phyloP scores from a whole-genome alignment of 2,797 vertebrate species.

The Sarcophilus harrisii region DNA sequence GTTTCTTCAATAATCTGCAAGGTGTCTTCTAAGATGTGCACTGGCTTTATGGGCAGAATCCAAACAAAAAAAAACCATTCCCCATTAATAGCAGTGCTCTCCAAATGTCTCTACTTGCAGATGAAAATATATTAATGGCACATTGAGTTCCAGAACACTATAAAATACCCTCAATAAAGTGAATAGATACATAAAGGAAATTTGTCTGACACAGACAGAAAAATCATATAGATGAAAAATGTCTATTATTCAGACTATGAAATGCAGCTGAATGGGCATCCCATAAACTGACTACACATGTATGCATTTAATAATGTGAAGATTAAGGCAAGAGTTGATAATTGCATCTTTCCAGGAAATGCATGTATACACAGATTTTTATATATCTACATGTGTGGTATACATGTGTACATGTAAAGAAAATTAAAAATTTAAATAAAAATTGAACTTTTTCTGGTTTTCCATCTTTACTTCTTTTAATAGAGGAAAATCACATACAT shows the following conservation, averaged over 20 bases:
- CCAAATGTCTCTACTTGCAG: not conserved
- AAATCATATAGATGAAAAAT: not conserved
- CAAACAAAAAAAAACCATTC: not conserved
- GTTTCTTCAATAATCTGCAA: not conserved
- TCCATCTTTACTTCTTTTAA: not conserved
- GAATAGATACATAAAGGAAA: not conserved
- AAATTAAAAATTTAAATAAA: too few relatives aligned
- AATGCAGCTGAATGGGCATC: not conserved
- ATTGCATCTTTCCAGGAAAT: not conserved
- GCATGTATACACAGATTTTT: not conserved
- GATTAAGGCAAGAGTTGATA: not conserved
- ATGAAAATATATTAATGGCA: not conserved
- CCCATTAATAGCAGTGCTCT: not conserved
- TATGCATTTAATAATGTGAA: too few relatives aligned
- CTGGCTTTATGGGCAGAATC: not conserved
- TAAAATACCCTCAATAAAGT: not conserved
- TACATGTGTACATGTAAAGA: not conserved
- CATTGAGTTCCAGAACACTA: not conserved
- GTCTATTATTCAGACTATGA: not conserved
- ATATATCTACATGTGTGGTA: not conserved
- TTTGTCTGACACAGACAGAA: not conserved
- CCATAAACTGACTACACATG: not conserved
- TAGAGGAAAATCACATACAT: not conserved
- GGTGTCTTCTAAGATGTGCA: not conserved
- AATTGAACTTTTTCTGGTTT: not conserved